These are phyloP conservation scores for Trypoxylus dichotomus DNA, from an alignment of 1,140 invertebrate genomes.

Conservation along the genomic window DNA sequence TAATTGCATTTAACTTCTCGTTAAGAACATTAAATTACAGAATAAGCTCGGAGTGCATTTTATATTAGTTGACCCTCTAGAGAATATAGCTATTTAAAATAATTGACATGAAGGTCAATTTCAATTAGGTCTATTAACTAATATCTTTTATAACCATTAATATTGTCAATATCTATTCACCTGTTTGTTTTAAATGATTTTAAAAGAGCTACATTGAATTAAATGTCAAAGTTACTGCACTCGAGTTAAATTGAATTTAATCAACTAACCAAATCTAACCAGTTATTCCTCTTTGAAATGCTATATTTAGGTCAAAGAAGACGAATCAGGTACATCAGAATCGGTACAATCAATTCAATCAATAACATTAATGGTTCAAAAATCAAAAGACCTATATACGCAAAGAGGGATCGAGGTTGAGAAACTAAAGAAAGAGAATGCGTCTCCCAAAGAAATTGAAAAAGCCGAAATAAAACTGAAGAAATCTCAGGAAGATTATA, in stretches of 20 bases:
- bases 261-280: no score
- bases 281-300: neutral
- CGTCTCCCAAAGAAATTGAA: slow-evolving; percentile 87
- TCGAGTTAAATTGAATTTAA: no score
- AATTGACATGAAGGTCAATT: neutral
- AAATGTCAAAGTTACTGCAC: no score
- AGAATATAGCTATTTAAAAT: neutral
- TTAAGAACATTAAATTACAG: neutral
- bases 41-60: neutral
- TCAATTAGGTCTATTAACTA: neutral
- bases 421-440: slow-evolving; percentile 86
- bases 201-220: no score
- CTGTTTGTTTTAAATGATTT: no score
- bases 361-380: slow-evolving; percentile 82
- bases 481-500: slow-evolving; percentile 94
- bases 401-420: slow-evolving; percentile 83
- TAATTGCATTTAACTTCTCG: neutral
- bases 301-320: slow-evolving; percentile 79
- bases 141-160: neutral
- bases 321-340: slow-evolving; percentile 87
- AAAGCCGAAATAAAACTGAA: slow-evolving; percentile 90
- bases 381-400: slow-evolving; percentile 87
- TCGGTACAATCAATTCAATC: slow-evolving; percentile 86
- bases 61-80: neutral
- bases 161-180: no score